Conservation (phyloP, 2,797 vertebrate genomes). For the Diceros bicornis region DNA sequence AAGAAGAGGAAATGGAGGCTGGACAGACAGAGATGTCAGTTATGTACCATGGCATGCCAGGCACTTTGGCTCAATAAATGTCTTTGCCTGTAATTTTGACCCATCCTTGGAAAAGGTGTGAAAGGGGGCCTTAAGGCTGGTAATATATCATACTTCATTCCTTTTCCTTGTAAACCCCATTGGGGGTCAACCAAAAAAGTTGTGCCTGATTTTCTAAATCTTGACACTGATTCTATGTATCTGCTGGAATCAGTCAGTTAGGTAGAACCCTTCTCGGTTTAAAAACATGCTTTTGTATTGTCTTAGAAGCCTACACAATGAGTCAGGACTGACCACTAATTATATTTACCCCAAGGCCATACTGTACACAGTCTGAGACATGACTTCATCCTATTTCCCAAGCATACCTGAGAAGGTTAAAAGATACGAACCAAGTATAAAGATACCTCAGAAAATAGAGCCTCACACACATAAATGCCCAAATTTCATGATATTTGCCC, state of each 20-base stretch:
- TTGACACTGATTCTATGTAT: neutral
- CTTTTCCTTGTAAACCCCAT: neutral
- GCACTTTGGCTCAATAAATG: neutral
- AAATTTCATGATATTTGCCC: constrained; percentile 18
- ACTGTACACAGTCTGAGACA: neutral
- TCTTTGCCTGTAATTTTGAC: neutral
- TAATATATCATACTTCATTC: neutral
- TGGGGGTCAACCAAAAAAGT: neutral
- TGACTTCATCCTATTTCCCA: neutral
- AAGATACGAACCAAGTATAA: neutral
- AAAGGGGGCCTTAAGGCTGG: neutral
- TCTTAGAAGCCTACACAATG: neutral
- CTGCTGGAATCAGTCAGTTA: neutral
- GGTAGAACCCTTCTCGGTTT: neutral
- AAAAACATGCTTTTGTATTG: neutral
- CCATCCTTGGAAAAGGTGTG: neutral
- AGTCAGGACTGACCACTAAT: neutral
- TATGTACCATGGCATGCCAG: neutral
- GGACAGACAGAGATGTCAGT: neutral
- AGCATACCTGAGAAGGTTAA: neutral
- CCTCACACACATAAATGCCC: neutral
- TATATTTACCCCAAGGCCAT: neutral
- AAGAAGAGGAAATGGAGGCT: neutral
- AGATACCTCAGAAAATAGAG: constrained; percentile 22
- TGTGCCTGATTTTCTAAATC: constrained; percentile 17